Conservation (phyloP, 2,113 vertebrate species). For the Erpornis zantholeuca region DNA sequence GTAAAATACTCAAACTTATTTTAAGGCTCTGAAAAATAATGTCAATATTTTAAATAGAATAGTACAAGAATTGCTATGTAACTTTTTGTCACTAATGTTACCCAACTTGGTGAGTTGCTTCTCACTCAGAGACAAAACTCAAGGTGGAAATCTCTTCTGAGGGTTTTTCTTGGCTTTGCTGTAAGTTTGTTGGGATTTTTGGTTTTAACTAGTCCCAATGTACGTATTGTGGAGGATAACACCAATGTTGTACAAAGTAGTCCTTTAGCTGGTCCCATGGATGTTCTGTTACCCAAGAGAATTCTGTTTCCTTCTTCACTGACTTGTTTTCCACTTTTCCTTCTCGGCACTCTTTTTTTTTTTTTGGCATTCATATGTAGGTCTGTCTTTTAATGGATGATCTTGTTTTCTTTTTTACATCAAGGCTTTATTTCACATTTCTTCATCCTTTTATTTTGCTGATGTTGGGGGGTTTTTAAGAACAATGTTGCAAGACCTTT, state of each 20-base stretch:
- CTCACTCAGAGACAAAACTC: neutral
- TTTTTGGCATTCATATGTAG: neutral
- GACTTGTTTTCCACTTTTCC: neutral
- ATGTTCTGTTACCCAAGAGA: neutral
- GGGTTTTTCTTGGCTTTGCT: neutral
- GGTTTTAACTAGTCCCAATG: neutral
- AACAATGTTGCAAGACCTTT: neutral
- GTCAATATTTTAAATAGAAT: neutral
- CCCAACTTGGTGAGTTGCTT: neutral
- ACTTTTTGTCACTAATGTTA: neutral
- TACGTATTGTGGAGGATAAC: neutral
- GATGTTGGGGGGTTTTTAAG: accelerated
- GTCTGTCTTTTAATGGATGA: neutral
- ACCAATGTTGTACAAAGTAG: neutral
- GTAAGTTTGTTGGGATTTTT: neutral
- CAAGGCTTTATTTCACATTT: neutral
- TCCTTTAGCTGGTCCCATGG: neutral
- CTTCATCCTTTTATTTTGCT: neutral
- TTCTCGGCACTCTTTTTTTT: neutral
- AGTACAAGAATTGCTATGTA: neutral
- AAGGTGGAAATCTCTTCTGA: neutral
- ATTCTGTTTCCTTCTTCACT: neutral
- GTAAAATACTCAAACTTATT: neutral
- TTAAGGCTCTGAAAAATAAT: neutral
- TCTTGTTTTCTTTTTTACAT: neutral